phyloP scores from a whole-genome alignment of 2,797 vertebrate species.

The Vespertilio murinus region DNA sequence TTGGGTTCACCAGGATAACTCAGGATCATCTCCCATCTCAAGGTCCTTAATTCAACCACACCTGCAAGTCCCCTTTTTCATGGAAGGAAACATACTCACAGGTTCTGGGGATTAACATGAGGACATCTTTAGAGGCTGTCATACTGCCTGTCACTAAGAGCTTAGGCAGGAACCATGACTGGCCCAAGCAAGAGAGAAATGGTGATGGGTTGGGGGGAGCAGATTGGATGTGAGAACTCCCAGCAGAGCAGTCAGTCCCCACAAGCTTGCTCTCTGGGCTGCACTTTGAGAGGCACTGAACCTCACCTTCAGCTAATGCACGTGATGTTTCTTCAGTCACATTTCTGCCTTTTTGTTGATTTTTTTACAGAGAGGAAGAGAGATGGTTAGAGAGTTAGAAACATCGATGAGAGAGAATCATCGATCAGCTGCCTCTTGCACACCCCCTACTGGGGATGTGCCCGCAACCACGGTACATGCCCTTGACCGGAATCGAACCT shows the following conservation, averaged over 20 bases:
- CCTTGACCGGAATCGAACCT: too few species aligned
- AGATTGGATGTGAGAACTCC: accelerated
- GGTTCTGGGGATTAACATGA: not conserved
- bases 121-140: not conserved
- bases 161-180: not conserved
- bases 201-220: too few species aligned
- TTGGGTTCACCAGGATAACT: not conserved
- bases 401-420: too few species aligned
- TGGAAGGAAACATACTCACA: not conserved
- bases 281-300: not conserved
- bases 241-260: not conserved
- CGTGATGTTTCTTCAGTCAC: not conserved
- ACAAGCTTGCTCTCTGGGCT: not conserved
- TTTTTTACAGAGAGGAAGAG: too few species aligned
- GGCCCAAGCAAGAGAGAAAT: not conserved
- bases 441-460: too few species aligned
- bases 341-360: not conserved
- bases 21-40: not conserved
- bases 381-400: too few species aligned
- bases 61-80: not conserved
- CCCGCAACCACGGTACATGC: too few species aligned
- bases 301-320: not conserved
- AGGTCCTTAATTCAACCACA: not conserved
- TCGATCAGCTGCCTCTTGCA: too few species aligned
- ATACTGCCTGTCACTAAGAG: not conserved